Evolutionary conservation across 2,113 vertebrate genomes (phyloP).

Genomic region (Aegithalos caudatus): DNA sequence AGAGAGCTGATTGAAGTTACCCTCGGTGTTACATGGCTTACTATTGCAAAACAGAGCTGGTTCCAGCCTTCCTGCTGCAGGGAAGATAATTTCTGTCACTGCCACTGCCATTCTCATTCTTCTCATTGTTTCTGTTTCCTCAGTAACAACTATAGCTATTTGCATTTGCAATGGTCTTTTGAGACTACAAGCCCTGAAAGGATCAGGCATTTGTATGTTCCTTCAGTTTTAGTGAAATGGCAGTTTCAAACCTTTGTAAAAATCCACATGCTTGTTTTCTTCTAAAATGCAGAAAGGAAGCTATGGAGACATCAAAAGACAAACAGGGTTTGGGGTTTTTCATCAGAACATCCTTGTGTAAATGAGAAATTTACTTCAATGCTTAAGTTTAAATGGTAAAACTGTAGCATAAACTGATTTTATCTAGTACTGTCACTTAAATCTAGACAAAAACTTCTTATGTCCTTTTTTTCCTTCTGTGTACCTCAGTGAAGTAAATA

Average conservation of each 20-base stretch:
- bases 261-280: background rate
- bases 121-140: slow-evolving; percentile 11
- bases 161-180: slow-evolving; percentile 10
- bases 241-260: background rate
- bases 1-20: background rate
- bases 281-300: background rate
- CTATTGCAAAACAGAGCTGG: background rate
- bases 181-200: background rate
- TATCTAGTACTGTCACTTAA: background rate
- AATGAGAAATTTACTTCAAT: background rate
- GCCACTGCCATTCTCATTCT: background rate
- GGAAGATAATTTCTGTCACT: background rate
- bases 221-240: background rate
- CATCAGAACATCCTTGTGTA: background rate
- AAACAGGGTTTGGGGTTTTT: background rate
- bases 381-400: background rate
- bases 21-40: background rate
- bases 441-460: background rate
- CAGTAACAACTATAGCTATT: background rate
- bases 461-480: background rate
- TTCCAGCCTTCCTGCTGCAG: background rate
- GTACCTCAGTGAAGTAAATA: slow-evolving; percentile 20
- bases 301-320: background rate
- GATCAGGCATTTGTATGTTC: background rate
- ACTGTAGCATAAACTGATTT: background rate